A percentile compares a stretch with the other conserved stretches of the same genome.
Conservation (phyloP, 2,797 vertebrate genomes). For the Etheostoma nigrum region DNA sequence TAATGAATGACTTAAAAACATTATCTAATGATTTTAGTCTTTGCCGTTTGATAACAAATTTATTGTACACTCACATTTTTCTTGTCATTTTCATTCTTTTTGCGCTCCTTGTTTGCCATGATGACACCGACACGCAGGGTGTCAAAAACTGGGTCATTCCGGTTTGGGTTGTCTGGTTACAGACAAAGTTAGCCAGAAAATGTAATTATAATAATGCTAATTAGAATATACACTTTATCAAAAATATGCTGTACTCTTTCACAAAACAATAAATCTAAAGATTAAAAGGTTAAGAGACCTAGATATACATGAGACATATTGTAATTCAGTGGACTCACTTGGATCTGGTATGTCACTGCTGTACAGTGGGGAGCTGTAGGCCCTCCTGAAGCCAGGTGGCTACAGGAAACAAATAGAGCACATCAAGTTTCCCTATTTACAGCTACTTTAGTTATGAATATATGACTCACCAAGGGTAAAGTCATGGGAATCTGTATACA, state of each 20-base stretch:
- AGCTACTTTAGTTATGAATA: neutral
- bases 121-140: constrained; percentile 94
- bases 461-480: neutral
- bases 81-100: constrained; percentile 96
- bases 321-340: constrained; percentile 65
- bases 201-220: neutral
- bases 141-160: constrained; percentile 94
- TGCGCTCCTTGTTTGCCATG: constrained; percentile 98
- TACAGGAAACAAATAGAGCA: constrained; percentile 55
- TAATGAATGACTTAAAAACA: neutral
- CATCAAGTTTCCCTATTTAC: neutral
- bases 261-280: neutral
- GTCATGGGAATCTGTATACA: neutral
- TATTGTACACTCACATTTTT: constrained; percentile 88
- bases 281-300: neutral
- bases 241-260: neutral
- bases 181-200: neutral
- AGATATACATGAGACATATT: neutral
- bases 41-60: neutral
- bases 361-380: constrained; percentile 96
- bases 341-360: constrained; percentile 79
- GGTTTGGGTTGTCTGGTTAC: constrained; percentile 85
- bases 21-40: neutral
- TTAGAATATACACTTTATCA: neutral
- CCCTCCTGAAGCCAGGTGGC: constrained; percentile 94